phyloP scores from a whole-genome alignment of 2,113 vertebrate genomes.

The Scomber scombrus region DNA sequence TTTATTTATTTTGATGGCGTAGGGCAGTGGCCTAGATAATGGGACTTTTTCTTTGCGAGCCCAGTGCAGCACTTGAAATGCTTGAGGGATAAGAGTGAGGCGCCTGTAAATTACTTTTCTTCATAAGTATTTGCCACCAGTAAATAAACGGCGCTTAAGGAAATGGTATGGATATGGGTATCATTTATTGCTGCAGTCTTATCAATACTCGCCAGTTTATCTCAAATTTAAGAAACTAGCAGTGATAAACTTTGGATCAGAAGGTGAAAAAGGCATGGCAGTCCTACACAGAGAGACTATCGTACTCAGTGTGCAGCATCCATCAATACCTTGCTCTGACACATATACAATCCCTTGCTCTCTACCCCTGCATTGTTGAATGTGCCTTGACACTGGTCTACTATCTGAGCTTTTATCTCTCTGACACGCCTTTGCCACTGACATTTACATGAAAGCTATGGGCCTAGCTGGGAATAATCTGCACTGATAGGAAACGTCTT shows the following conservation, averaged over 20 bases:
- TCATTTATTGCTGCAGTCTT: neutral
- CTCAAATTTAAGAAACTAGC: constrained; percentile 6
- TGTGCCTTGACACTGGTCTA: constrained; percentile 37
- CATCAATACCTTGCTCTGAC: constrained; percentile 55
- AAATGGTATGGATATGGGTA: neutral
- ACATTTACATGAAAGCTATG: constrained; percentile 78
- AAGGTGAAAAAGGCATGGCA: constrained; percentile 30
- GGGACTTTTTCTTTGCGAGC: neutral
- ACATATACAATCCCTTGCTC: constrained; percentile 38
- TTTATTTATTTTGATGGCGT: neutral
- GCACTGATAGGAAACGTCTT: constrained; percentile 60
- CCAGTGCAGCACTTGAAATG: neutral
- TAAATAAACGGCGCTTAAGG: constrained; percentile 28
- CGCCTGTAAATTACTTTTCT: constrained; percentile 29
- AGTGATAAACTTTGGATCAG: constrained; percentile 36
- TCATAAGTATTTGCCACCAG: neutral
- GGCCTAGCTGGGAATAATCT: constrained; percentile 68
- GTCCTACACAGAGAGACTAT: constrained; percentile 18
- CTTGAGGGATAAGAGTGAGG: constrained; percentile 1
- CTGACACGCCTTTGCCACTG: constrained; percentile 64
- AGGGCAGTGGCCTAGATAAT: constrained; percentile 32
- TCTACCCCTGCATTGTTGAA: constrained; percentile 50
- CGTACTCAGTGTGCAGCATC: constrained; percentile 29
- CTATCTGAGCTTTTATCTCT: constrained; percentile 74
- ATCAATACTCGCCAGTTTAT: constrained; percentile 7